Evolutionary conservation across 2,113 vertebrate species (phyloP).

Genomic region (Ophthalmolycus amberensis): DNA sequence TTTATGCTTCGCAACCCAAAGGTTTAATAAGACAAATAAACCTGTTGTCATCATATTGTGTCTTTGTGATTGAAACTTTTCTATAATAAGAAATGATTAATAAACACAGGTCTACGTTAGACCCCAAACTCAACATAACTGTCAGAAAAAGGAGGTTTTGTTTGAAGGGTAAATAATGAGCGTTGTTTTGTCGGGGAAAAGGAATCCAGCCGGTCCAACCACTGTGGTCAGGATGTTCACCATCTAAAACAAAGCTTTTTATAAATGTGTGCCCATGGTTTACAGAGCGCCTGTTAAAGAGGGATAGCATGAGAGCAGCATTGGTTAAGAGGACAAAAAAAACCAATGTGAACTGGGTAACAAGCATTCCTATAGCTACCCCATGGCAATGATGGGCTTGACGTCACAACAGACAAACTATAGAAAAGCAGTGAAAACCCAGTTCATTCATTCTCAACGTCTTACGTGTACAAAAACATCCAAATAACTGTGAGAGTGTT

Average conservation of each 20-base stretch:
- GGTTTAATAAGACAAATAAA: background rate
- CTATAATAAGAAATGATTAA: background rate
- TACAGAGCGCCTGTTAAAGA: slow-evolving; percentile 65
- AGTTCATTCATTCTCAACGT: slow-evolving; percentile 6
- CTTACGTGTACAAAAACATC: background rate
- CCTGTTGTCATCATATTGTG: background rate
- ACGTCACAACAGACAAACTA: slow-evolving; percentile 34
- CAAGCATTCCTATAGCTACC: slow-evolving; percentile 70
- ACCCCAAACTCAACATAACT: background rate
- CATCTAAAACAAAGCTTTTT: slow-evolving; percentile 47
- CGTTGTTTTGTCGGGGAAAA: slow-evolving; percentile 16
- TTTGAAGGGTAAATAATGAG: slow-evolving; percentile 46
- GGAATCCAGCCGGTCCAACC: slow-evolving; percentile 34
- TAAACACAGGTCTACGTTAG: background rate
- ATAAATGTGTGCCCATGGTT: slow-evolving; percentile 71
- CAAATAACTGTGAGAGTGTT: slow-evolving; percentile 1
- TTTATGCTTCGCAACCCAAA: background rate
- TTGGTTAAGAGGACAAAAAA: slow-evolving; percentile 22
- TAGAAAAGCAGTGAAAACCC: slow-evolving; percentile 29
- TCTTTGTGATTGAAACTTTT: slow-evolving; percentile 10
- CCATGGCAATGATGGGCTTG: slow-evolving; percentile 57
- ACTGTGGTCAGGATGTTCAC: slow-evolving; percentile 42
- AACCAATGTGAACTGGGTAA: slow-evolving; percentile 44
- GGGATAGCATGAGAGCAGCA: slow-evolving; percentile 18
- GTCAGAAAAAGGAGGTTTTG: background rate